Evolutionary conservation across 30 jellyfish, hydroid and myxozoan genomes (phyloP), one percentile per base, ranked within the genome.

Genomic region (Nemopilema nomurai): DNA sequence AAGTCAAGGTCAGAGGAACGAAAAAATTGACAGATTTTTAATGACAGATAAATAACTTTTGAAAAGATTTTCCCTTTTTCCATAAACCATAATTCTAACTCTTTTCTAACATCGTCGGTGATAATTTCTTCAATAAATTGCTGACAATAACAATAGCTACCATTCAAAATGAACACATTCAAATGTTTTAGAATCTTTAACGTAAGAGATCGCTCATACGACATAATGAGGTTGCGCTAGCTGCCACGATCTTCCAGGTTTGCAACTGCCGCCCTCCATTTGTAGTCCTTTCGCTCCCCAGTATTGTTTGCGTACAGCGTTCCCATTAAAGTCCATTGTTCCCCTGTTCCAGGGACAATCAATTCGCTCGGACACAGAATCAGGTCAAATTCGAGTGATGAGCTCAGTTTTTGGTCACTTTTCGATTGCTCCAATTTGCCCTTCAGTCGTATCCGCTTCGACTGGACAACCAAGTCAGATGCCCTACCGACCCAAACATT

Each of bases 211-310:
- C n/a, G n/a, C n/a, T n/a, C n/a, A n/a, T n/a, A n/a, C n/a, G n/a
- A n/a, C n/a, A n/a, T n/a, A 41, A 41, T 41, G 13, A 41, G 57
- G 57, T 41, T 41, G 57, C 13, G 57, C 6, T 41, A 41, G 57
- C 13, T 41, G 6, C 57, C 13, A 13, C 13, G 9, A 41, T 3
- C 57, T 41, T 41, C 57, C 57, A 13, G 57, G 57, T 69, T 67
- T 62, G 87, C 74, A 23, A 84, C 87, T 26, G 87, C 93, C 32
- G 93, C 93, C 57, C 93, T 84, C 93, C 93, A 84, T 28, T 84
- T 84, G 30, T 71, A 84, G 76, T 78, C 79, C 26, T 84, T 84
- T 16, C 67, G 73, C 24, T 84, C 93, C 13, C 18, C 53, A 8
- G 49, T 25, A 28, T 74, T 84, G 71, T 68, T 74, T 51, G 51